phyloP scores from a whole-genome alignment of 2,113 vertebrate species.

The Stercorarius parasiticus region DNA sequence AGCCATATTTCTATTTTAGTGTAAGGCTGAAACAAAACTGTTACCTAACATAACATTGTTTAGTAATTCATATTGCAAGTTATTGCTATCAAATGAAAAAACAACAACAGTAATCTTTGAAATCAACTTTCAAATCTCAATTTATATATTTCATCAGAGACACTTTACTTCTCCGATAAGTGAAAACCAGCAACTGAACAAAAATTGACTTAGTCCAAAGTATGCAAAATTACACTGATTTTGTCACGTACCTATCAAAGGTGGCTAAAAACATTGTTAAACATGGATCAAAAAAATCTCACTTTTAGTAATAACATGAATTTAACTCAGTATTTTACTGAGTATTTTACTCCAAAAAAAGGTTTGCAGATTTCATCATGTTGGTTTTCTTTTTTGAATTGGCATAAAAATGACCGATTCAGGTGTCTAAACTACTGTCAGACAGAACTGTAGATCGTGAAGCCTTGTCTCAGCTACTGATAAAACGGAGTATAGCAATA shows the following conservation, averaged over 20 bases:
- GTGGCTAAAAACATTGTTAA: not conserved
- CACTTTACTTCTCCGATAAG: not conserved
- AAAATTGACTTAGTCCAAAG: not conserved
- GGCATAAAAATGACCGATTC: not conserved
- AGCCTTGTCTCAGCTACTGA: not conserved
- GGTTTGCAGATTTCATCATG: not conserved
- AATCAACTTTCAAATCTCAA: not conserved
- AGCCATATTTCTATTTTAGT: not conserved
- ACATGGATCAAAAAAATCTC: not conserved
- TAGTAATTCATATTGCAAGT: not conserved
- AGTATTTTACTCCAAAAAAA: not conserved
- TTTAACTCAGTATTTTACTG: not conserved
- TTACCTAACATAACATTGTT: not conserved
- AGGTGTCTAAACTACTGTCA: not conserved
- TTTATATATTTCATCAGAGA: not conserved
- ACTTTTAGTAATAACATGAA: not conserved
- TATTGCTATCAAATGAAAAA: not conserved
- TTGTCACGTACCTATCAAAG: not conserved
- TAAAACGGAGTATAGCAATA: not conserved
- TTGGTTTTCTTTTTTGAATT: not conserved
- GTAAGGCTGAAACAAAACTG: not conserved
- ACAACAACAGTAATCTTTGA: not conserved
- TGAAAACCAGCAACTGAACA: not conserved
- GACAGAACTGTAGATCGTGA: not conserved
- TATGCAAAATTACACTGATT: not conserved